Conservation (phyloP, 2,113 vertebrate species). For the Vombatus ursinus region DNA sequence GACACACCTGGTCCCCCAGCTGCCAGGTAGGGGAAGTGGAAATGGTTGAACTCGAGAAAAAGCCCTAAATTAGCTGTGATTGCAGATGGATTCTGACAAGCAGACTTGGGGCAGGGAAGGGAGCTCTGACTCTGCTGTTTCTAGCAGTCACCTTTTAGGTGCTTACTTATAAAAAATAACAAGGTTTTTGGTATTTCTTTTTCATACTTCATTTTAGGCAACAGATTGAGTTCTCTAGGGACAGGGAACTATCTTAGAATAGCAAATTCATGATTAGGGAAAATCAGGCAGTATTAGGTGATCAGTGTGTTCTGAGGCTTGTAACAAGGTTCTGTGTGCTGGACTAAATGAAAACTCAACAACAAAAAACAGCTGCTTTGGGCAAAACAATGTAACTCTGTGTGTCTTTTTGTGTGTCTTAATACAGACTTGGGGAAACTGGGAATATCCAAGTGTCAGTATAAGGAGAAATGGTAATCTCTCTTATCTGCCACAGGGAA, state of each 20-base stretch:
- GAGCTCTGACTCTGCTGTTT: neutral
- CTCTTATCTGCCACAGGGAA: neutral
- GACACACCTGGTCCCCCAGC: neutral
- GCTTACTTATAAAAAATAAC: conserved; percentile 28
- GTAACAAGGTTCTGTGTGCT: neutral
- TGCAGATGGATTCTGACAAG: neutral
- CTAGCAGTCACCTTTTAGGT: neutral
- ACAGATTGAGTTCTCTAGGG: conserved; percentile 41
- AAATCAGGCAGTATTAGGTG: neutral
- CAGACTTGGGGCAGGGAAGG: conserved; percentile 10
- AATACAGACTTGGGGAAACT: neutral
- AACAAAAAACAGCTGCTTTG: conserved; percentile 6
- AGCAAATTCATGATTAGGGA: neutral
- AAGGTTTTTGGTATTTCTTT: conserved; percentile 24
- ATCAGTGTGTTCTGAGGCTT: neutral
- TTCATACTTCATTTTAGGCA: neutral
- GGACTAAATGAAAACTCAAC: conserved; percentile 11
- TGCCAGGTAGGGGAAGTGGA: neutral
- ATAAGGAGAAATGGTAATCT: neutral
- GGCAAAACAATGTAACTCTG: neutral
- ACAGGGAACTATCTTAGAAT: conserved; percentile 22
- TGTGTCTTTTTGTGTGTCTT: neutral
- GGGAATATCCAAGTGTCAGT: neutral
- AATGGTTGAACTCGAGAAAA: neutral
- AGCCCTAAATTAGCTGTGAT: neutral